Evolutionary conservation across 2,113 vertebrate genomes (phyloP).

Genomic region (Miniopterus natalensis): DNA sequence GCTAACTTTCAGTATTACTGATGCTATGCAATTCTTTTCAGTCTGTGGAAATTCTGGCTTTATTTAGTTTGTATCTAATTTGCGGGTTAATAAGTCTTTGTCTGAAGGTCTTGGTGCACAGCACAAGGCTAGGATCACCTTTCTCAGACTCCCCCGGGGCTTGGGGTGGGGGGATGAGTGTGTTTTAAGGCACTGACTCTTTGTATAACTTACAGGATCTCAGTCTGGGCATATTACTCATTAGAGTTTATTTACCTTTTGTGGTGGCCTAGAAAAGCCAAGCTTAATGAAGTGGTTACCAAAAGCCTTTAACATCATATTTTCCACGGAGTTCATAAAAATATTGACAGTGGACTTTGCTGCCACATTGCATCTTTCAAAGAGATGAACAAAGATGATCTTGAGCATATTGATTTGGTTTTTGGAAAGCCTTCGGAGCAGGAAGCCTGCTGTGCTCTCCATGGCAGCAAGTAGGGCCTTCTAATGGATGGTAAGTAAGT

Average conservation of each 20-base stretch:
- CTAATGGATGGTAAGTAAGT: background rate
- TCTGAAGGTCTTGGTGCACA: slow-evolving; percentile 71
- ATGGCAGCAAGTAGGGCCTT: background rate
- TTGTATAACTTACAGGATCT: slow-evolving; percentile 68
- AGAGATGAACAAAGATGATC: slow-evolving; percentile 69
- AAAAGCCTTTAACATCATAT: slow-evolving; percentile 80
- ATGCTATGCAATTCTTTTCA: slow-evolving; percentile 27
- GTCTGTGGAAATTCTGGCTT: slow-evolving; percentile 73
- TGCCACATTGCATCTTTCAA: slow-evolving; percentile 70
- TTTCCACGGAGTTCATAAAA: slow-evolving; percentile 81
- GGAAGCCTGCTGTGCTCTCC: background rate
- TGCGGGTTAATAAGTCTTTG: slow-evolving; percentile 75
- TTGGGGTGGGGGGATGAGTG: background rate
- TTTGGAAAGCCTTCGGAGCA: slow-evolving; percentile 17
- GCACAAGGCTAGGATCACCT: slow-evolving; percentile 60
- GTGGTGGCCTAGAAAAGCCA: slow-evolving; percentile 80
- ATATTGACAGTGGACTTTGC: slow-evolving; percentile 78
- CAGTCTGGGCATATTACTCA: slow-evolving; percentile 76
- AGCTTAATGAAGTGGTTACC: slow-evolving; percentile 81
- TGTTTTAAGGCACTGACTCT: slow-evolving; percentile 59
- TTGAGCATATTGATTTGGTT: slow-evolving; percentile 45
- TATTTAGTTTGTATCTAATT: slow-evolving; percentile 75
- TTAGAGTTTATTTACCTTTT: slow-evolving; percentile 83
- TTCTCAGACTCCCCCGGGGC: slow-evolving; percentile 71
- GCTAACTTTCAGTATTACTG: background rate